Evolutionary conservation across 2,797 vertebrate species (phyloP).

Genomic region (Novumbra hubbsi): DNA sequence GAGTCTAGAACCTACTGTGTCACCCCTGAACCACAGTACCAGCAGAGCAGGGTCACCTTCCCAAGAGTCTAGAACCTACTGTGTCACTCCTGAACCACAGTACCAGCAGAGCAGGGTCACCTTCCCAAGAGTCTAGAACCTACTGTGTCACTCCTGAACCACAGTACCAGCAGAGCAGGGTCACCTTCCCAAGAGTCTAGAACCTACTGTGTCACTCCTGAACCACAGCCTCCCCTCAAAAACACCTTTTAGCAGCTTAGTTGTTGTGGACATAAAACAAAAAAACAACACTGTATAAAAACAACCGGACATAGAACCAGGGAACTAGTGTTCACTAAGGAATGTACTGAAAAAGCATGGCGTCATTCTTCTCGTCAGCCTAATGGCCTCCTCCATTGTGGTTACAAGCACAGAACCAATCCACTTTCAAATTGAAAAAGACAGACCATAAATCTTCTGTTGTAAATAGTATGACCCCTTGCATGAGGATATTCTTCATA

Average conservation of each 20-base stretch:
- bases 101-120: constrained; percentile 7
- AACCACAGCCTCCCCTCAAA: background rate
- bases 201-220: background rate
- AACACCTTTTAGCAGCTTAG: constrained; percentile 51
- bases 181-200: background rate
- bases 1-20: background rate
- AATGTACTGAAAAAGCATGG: constrained; percentile 60
- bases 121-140: background rate
- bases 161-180: background rate
- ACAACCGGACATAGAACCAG: constrained; percentile 22
- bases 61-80: background rate
- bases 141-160: background rate
- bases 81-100: background rate
- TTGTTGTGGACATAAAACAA: constrained; percentile 39
- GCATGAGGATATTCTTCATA: background rate
- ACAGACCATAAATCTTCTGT: background rate
- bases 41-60: constrained; percentile 10
- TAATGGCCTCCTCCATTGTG: constrained; percentile 28
- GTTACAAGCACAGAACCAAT: constrained; percentile 13
- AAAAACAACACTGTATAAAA: constrained; percentile 19
- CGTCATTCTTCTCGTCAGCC: constrained; percentile 33
- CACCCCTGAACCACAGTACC: background rate
- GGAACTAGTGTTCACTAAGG: constrained; percentile 52
- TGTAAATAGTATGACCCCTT: constrained; percentile 8
- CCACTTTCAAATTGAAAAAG: background rate